Evolutionary conservation across 2,888 invertebrate genomes (phyloP).

Genomic region (Habrosyne pyritoides): DNA sequence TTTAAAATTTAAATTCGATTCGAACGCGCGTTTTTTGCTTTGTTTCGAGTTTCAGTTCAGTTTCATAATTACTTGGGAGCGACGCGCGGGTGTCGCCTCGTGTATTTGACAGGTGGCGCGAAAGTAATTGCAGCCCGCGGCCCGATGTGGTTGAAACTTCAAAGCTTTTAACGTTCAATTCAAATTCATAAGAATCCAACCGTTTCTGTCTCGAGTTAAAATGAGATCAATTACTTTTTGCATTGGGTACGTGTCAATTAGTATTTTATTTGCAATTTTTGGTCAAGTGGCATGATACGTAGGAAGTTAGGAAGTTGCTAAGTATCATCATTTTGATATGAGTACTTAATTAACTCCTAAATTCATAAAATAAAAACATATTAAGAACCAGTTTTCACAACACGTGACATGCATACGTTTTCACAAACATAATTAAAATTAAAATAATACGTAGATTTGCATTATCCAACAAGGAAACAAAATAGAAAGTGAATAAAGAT

Average conservation of each 20-base stretch:
- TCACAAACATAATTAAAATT: neutral
- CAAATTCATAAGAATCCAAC: constrained; percentile 10
- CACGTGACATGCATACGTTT: too few relatives aligned
- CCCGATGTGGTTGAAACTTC: constrained; percentile 31
- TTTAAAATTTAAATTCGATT: neutral
- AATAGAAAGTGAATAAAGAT: constrained; percentile 12
- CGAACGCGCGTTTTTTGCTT: neutral
- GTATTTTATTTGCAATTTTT: neutral
- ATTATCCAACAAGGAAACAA: neutral
- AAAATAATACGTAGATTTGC: neutral
- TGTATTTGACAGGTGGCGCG: constrained; percentile 57
- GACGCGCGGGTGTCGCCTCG: constrained; percentile 39
- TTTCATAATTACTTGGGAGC: constrained; percentile 51
- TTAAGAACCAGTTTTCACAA: too few relatives aligned
- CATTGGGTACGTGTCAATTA: neutral
- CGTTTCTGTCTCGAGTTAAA: neutral
- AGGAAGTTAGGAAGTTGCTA: too few relatives aligned
- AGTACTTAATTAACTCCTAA: too few relatives aligned
- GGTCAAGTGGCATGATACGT: neutral
- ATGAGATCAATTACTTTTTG: neutral
- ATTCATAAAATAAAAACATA: neutral
- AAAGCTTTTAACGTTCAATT: constrained; percentile 17
- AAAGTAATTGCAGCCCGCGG: constrained; percentile 51
- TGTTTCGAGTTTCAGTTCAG: constrained; percentile 11
- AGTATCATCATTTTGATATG: too few relatives aligned